Conservation (phyloP, 2,797 vertebrate genomes). For the Muscicapa striata region DNA sequence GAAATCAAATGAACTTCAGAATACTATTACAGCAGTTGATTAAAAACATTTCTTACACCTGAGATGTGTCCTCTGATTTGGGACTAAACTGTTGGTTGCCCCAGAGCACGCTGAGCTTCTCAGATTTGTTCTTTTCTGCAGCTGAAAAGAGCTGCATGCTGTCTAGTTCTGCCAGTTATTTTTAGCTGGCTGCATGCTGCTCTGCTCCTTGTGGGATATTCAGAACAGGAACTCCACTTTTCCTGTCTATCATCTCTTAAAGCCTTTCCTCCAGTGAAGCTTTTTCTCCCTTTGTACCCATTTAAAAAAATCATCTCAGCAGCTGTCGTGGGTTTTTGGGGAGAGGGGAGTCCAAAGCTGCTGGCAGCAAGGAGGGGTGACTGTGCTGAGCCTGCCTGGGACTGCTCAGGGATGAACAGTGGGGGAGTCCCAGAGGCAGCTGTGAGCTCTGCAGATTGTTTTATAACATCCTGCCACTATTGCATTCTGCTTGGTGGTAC, state of each 20-base stretch:
- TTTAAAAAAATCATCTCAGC: background rate
- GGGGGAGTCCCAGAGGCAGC: background rate
- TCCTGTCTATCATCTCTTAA: background rate
- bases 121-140: background rate
- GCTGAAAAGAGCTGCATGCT: background rate
- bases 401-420: background rate
- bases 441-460: background rate
- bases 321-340: background rate
- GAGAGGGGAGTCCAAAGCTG: background rate
- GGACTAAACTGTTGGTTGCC: background rate
- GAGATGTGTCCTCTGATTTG: accelerated
- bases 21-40: background rate
- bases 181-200: background rate
- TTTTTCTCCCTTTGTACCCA: background rate
- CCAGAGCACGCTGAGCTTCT: background rate
- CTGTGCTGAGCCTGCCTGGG: background rate
- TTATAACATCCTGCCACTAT: background rate
- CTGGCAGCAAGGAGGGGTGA: background rate
- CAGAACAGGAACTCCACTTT: background rate
- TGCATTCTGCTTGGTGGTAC: background rate
- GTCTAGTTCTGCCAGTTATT: background rate
- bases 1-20: background rate
- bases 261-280: background rate
- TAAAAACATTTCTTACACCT: background rate
- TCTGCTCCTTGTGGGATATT: background rate